A percentile compares a stretch with the other conserved stretches of the same genome.
Conservation (phyloP, 2,113 vertebrate species). For the Gymnobelideus leadbeateri region DNA sequence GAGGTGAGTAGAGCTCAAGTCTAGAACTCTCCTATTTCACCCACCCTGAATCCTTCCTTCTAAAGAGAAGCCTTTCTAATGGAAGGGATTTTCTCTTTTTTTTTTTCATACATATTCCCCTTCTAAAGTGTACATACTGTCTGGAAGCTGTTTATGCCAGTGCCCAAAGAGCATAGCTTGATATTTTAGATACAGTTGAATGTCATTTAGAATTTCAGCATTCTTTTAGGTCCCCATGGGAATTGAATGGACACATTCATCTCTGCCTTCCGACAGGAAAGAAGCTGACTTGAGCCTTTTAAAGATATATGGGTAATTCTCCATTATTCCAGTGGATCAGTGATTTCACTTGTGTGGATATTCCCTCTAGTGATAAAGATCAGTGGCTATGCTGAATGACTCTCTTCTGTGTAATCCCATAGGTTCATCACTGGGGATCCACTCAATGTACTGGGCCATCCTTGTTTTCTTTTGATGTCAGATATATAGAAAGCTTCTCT, state of each 20-base stretch:
- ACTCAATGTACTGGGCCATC: not conserved
- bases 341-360: not conserved
- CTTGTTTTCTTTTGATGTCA: not conserved
- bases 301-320: not conserved
- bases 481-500: not conserved
- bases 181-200: not conserved
- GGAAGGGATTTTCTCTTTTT: not conserved
- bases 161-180: not conserved
- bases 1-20: not conserved
- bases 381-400: not conserved
- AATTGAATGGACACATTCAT: not conserved
- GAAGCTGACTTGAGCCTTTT: not conserved
- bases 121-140: not conserved
- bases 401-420: not conserved
- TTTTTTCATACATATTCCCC: not conserved
- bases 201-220: not conserved
- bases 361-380: not conserved
- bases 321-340: not conserved
- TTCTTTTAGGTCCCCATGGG: not conserved
- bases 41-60: not conserved
- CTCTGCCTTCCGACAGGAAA: not conserved
- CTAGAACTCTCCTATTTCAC: not conserved
- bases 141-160: not conserved
- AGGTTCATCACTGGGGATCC: not conserved
- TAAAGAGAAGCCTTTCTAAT: not conserved